Evolutionary conservation across 2,888 invertebrate species (phyloP).

Genomic region (Macropis europaea): DNA sequence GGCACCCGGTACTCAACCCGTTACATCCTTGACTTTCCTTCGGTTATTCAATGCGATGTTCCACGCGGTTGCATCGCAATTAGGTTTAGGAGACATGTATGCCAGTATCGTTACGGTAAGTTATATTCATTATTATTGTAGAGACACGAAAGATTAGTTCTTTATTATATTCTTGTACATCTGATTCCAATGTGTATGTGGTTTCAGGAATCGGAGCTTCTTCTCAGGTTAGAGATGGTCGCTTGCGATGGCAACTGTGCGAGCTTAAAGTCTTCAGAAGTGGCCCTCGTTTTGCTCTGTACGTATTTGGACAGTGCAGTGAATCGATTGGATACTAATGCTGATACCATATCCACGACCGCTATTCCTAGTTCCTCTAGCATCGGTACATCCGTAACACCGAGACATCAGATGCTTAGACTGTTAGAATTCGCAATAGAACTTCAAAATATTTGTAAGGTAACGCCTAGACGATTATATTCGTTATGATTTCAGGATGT

Average conservation of each 20-base stretch:
- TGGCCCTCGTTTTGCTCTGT: constrained; percentile 89
- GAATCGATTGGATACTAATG: constrained; percentile 78
- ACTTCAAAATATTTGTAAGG: constrained; percentile 87
- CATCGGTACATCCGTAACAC: constrained; percentile 54
- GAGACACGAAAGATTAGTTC: too few relatives aligned
- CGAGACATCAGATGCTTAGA: constrained; percentile 82
- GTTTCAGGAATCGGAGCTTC: constrained; percentile 83
- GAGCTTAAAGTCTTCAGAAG: constrained; percentile 86
- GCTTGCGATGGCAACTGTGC: constrained; percentile 88
- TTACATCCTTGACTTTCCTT: constrained; percentile 86
- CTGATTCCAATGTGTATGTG: neutral
- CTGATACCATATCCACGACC: constrained; percentile 56
- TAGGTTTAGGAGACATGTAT: constrained; percentile 81
- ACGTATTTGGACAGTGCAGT: constrained; percentile 84
- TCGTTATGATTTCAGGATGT: too few relatives aligned
- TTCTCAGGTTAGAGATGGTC: constrained; percentile 87
- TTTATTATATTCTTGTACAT: too few relatives aligned
- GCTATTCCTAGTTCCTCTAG: constrained; percentile 60
- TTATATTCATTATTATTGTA: constrained; percentile 2
- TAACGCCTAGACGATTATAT: constrained; percentile 78
- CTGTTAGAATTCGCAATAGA: constrained; percentile 87
- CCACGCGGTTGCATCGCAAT: constrained; percentile 81
- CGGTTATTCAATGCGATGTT: constrained; percentile 85
- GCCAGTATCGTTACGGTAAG: constrained; percentile 81
- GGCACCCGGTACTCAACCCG: constrained; percentile 82